Evolutionary conservation across 1,140 invertebrate species (phyloP), one percentile per base, ranked within the genome.

Genomic region (Cotesia chilonis): DNA sequence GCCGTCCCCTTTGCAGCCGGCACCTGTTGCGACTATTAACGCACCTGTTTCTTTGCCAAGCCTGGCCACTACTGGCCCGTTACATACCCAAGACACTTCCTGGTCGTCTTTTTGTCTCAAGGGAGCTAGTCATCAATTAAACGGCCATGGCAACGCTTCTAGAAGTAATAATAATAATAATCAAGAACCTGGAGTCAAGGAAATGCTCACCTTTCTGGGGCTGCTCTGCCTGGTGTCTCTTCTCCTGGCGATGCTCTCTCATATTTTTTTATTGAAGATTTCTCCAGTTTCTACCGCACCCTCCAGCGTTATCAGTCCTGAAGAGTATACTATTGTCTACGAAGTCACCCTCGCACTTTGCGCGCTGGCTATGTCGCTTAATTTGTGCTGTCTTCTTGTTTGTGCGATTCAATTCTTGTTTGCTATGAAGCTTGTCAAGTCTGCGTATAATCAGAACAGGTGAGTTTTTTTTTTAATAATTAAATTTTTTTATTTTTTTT

Each of bases 341-440:
- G 95, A 97, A 88, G 95, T 97, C 74, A 95, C 95, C 3, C 88
- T 96, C 75, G 95, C 94, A 4, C 88, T 97, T 72, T 95, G 94
- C 81, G 94, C 95, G 9, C 89, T 97, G 69, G 95, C 95, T 28
- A 87, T 97, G 28, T 95, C 94, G 0, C 86, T 97, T 37, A 95
- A 97, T 85, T 89, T 97, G 14, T 96, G 95, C 87, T 97, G 95
- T 83, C 88, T 97, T 52, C 90, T 98, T 73, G 95, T 98, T 70
- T 98, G 95, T 89, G 93, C 94, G 73, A 95, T 96, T 79, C 96
- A 98, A 88, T 96, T 96, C 88, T 90, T 97, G 77, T 97, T 97
- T 84, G 94, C 95, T 35, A 93, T 96, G 69, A 97, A 96, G 88
- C 90, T 98, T 79, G 91, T 95, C 74, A 93, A 94, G 78, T 92